phyloP scores from a whole-genome alignment of 1,140 invertebrate genomes.

The Drosophila tani region DNA sequence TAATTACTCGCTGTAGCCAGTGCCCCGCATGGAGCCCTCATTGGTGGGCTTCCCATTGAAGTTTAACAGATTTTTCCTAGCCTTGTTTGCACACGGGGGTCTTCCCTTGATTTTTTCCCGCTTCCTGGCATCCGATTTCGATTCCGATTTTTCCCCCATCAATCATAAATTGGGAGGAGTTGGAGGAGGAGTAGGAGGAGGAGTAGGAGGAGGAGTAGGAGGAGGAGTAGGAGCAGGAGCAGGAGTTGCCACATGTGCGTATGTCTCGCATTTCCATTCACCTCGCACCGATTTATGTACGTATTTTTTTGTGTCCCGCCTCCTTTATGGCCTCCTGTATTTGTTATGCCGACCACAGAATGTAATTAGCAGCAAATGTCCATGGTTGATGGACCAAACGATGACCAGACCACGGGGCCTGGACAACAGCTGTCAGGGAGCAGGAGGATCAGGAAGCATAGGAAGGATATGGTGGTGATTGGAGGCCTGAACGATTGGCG shows the following conservation, averaged over 20 bases:
- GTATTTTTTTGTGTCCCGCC: slow-evolving; percentile 6
- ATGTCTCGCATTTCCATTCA: slow-evolving; percentile 33
- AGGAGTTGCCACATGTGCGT: slow-evolving; percentile 59
- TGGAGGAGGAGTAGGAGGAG: slow-evolving; percentile 26
- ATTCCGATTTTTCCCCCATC: slow-evolving; percentile 44
- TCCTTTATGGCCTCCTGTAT: slow-evolving; percentile 48
- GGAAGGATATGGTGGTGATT: slow-evolving; percentile 10
- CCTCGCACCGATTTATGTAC: slow-evolving; percentile 11
- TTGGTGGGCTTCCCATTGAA: slow-evolving; percentile 15
- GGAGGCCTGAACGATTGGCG: neutral
- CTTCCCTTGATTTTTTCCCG: slow-evolving; percentile 18
- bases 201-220: neutral
- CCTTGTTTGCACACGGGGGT: slow-evolving; percentile 10
- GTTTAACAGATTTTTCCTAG: slow-evolving; percentile 41
- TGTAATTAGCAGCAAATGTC: slow-evolving; percentile 82
- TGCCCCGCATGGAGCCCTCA: slow-evolving; percentile 3
- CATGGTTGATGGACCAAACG: slow-evolving; percentile 47
- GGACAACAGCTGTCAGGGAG: slow-evolving; percentile 31
- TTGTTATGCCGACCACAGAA: slow-evolving; percentile 81
- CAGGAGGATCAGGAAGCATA: neutral
- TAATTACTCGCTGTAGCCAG: slow-evolving; percentile 67
- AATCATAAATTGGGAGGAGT: slow-evolving; percentile 66
- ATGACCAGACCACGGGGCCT: slow-evolving; percentile 8
- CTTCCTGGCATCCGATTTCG: slow-evolving; percentile 25
- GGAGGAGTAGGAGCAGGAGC: neutral